Evolutionary conservation across 2,113 vertebrate genomes (phyloP).

Genomic region (Oreochromis niloticus): DNA sequence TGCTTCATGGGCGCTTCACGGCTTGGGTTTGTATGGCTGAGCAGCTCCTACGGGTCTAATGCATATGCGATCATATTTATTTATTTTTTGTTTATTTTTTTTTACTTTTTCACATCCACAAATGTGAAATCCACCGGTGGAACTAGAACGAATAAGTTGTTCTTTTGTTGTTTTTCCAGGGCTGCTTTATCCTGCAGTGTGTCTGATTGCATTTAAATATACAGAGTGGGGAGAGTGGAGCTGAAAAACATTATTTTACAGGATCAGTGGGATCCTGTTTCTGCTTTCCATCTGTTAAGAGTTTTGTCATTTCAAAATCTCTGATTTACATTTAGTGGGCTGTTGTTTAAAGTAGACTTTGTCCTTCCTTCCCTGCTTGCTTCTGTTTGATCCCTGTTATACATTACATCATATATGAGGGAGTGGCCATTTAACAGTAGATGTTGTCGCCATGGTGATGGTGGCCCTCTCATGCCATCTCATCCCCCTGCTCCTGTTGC

Average conservation of each 20-base stretch:
- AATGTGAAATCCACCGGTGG: neutral
- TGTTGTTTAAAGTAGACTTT: neutral
- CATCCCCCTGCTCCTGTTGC: constrained; percentile 14
- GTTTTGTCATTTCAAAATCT: neutral
- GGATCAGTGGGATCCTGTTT: neutral
- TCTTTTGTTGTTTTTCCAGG: neutral
- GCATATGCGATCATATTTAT: too few relatives aligned
- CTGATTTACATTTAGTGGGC: neutral
- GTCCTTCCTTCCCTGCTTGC: neutral
- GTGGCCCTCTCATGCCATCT: neutral
- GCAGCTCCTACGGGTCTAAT: neutral
- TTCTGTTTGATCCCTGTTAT: neutral
- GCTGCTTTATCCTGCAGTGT: neutral
- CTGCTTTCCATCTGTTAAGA: neutral
- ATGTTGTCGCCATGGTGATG: constrained; percentile 55
- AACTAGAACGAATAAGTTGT: neutral
- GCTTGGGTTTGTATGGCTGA: neutral
- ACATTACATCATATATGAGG: neutral
- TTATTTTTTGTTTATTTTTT: neutral
- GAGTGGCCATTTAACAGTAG: constrained; percentile 25
- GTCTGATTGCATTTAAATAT: constrained; percentile 35
- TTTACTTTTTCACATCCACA: neutral
- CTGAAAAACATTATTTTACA: neutral
- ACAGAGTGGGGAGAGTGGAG: neutral
- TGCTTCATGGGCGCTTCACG: neutral